Base-by-base conservation (phyloP, 2,797 vertebrate species). In the Sebastes paucispinis region DNA sequence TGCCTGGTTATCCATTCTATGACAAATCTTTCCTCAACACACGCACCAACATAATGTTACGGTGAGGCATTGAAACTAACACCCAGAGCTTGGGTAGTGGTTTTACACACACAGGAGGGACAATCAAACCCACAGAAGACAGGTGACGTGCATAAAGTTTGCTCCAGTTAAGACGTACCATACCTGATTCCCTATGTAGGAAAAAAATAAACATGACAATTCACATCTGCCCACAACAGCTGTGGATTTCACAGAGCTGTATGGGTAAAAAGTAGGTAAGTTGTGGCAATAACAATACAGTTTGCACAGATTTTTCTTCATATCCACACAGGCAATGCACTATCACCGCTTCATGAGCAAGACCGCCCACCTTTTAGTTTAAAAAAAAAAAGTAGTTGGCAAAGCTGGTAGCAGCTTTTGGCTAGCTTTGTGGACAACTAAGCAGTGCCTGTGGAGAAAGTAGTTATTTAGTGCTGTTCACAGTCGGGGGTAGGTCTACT, bases 401-500 rank as follows among this genome's bases (percentile, higher is more conserved):
- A 77, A 93, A 87, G 87, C 87, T 81, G 90, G 68, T n/a, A 80
- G 69, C 85, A 87, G 88, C 89, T 89, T 90, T 90, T 90, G 92
- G 88, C 90, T 81, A 87, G 75, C 76, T 81, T 83, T 86, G 86
- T 86, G 84, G 81, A 88, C 85, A 82, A 82, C 80, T 78, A 78
- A 89, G 89, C 89, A 81, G 84, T 77, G 91, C 91, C 87, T 88
- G 88, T 81, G 87, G 86, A 89, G 86, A 81, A 87, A 88, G 80
- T 88, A 86, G 88, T 87, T 89, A 75, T 85, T 90, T 89, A 94
- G 91, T 93, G 90, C 86, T 83, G 88, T 94, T 94, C 94, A 94
- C 93, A 94, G 93, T 93, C 80, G 84, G 88, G 91, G 82, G 79
- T 73, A 85, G 87, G 91, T 90, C 91, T 92, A 87, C 82, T 92